A percentile compares a stretch with the other conserved stretches of the same genome.
Evolutionary conservation across 2,888 invertebrate genomes (phyloP).

Genomic region (Zygogramma bicolorata): DNA sequence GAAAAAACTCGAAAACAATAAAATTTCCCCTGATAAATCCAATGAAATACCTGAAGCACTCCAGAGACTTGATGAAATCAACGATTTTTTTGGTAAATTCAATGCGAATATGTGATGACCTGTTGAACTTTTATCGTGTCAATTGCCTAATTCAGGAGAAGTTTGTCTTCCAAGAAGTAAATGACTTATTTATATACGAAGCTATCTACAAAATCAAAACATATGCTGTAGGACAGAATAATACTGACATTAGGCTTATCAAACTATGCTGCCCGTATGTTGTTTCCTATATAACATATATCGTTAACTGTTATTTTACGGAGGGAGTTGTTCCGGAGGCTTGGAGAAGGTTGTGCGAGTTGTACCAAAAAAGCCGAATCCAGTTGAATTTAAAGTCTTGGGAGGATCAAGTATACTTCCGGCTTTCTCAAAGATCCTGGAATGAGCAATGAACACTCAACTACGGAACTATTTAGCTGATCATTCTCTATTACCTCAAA

Average conservation of each 20-base stretch:
- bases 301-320: constrained; percentile 8
- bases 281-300: constrained; percentile 20
- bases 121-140: no score
- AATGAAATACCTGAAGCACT: no score
- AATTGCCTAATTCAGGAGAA: no score
- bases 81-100: no score
- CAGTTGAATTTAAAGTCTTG: constrained; percentile 12
- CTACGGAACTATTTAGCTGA: neutral
- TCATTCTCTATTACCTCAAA: neutral
- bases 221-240: constrained; percentile 1
- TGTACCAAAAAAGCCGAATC: constrained; percentile 17
- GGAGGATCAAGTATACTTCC: constrained; percentile 14
- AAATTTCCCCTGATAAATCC: no score
- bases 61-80: no score
- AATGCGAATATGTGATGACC: no score
- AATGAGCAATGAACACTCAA: constrained; percentile 5
- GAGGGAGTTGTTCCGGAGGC: neutral
- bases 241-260: constrained; percentile 1
- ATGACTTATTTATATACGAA: no score
- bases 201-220: constrained; percentile 11
- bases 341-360: constrained; percentile 15
- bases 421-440: constrained; percentile 11
- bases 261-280: constrained; percentile 15
- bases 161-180: no score
- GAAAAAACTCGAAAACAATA: no score